Conservation (phyloP, 2,797 vertebrate species). For the Ataeniobius toweri region DNA sequence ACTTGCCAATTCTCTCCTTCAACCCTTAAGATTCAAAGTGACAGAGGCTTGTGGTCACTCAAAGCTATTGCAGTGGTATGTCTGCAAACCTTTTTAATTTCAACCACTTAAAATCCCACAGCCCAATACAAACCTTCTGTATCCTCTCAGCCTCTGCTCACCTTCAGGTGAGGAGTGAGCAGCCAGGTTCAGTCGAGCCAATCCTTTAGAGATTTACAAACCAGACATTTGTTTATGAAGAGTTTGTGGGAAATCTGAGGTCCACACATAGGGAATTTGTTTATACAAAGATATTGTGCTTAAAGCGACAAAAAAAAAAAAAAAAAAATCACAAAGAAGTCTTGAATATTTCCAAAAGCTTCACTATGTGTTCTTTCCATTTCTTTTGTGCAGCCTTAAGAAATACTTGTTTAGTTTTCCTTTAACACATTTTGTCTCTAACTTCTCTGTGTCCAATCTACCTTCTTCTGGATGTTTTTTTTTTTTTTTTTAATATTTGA, state of each 20-base stretch:
- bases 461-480: constrained; percentile 8
- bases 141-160: constrained; percentile 43
- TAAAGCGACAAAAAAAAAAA: constrained; percentile 33
- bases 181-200: constrained; percentile 57
- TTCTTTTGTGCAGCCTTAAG: constrained; percentile 28
- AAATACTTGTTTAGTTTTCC: constrained; percentile 55
- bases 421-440: constrained; percentile 29
- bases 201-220: constrained; percentile 54
- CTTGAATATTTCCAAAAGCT: constrained; percentile 27
- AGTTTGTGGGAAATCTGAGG: constrained; percentile 69
- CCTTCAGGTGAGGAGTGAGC: constrained; percentile 52
- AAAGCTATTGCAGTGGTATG: constrained; percentile 75
- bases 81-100: constrained; percentile 52
- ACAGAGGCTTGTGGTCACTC: constrained; percentile 77
- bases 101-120: constrained; percentile 18
- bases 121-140: not conserved
- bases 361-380: constrained; percentile 33
- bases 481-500: constrained; percentile 26
- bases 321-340: constrained; percentile 15
- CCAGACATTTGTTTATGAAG: constrained; percentile 66
- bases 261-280: constrained; percentile 68
- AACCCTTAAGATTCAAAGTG: constrained; percentile 29
- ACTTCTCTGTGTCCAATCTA: constrained; percentile 20
- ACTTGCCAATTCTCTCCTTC: constrained; percentile 14
- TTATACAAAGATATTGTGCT: constrained; percentile 50